phyloP scores from a whole-genome alignment of 2,797 vertebrate species.

The Arnoldichthys spilopterus region DNA sequence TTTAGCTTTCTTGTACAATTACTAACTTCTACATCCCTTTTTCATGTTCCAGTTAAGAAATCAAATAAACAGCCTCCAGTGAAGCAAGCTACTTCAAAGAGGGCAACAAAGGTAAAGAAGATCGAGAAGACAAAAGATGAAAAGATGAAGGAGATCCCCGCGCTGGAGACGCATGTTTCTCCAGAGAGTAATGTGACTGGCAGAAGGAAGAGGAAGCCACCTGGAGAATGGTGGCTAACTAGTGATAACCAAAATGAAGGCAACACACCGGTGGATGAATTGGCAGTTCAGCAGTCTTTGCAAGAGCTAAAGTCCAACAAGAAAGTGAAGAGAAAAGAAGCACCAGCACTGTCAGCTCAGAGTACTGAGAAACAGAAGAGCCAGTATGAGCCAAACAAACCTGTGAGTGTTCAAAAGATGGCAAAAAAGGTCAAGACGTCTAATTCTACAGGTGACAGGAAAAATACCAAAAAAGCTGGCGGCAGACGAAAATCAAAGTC shows the following conservation, averaged over 20 bases:
- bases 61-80: conserved; percentile 9
- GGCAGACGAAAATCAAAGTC: conserved; percentile 28
- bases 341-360: not conserved
- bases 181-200: conserved; percentile 19
- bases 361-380: conserved; percentile 32
- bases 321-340: conserved; percentile 29
- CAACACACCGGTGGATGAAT: conserved; percentile 35
- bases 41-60: conserved; percentile 34
- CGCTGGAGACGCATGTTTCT: conserved; percentile 32
- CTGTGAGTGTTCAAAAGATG: conserved; percentile 28
- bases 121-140: conserved; percentile 23
- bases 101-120: conserved; percentile 27
- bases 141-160: conserved; percentile 8
- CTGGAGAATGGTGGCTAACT: conserved; percentile 66
- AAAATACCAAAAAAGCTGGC: conserved; percentile 21
- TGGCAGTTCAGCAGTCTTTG: not conserved
- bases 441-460: not conserved
- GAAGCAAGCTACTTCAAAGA: conserved; percentile 14
- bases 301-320: conserved; percentile 49
- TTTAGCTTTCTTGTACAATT: not conserved
- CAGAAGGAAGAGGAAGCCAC: conserved; percentile 67
- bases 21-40: not conserved
- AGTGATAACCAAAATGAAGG: not conserved
- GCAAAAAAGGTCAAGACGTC: conserved; percentile 43
- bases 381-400: conserved; percentile 23